Conservation (phyloP, 2,888 invertebrate genomes). For the Leistus spinibarbis region DNA sequence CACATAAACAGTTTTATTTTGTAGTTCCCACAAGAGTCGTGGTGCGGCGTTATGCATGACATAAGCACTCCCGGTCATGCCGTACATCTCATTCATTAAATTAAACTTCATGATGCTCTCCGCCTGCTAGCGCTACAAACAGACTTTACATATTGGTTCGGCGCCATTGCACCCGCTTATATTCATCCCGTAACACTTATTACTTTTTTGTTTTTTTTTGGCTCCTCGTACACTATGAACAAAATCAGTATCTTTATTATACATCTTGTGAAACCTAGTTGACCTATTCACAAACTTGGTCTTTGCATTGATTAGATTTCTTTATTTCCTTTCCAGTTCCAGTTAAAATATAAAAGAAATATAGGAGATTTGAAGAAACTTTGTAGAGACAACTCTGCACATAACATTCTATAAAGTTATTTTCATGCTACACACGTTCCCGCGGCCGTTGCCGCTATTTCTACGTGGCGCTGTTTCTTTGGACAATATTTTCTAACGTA, state of each 20-base stretch:
- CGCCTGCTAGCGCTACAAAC: constrained; percentile 17
- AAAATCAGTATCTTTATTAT: no score
- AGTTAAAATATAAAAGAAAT: background rate
- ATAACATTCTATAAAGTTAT: constrained; percentile 10
- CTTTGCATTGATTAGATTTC: background rate
- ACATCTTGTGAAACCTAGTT: no score
- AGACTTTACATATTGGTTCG: constrained; percentile 30
- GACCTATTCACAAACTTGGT: background rate
- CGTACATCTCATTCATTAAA: constrained; percentile 34
- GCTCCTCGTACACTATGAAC: no score
- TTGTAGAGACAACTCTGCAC: background rate
- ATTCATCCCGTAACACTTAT: background rate
- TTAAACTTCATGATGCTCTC: constrained; percentile 16
- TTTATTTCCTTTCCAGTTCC: background rate
- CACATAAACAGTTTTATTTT: constrained; percentile 37
- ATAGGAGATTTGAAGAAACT: background rate
- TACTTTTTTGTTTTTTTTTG: no score
- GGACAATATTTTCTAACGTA: constrained; percentile 35
- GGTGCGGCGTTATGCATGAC: constrained; percentile 1
- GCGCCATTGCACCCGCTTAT: background rate
- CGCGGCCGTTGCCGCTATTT: background rate
- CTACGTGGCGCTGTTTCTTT: background rate
- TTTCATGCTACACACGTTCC: background rate
- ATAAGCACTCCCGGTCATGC: constrained; percentile 18
- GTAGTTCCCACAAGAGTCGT: constrained; percentile 31